phyloP scores from a whole-genome alignment of 2,113 vertebrate species.

The Ictalurus punctatus region DNA sequence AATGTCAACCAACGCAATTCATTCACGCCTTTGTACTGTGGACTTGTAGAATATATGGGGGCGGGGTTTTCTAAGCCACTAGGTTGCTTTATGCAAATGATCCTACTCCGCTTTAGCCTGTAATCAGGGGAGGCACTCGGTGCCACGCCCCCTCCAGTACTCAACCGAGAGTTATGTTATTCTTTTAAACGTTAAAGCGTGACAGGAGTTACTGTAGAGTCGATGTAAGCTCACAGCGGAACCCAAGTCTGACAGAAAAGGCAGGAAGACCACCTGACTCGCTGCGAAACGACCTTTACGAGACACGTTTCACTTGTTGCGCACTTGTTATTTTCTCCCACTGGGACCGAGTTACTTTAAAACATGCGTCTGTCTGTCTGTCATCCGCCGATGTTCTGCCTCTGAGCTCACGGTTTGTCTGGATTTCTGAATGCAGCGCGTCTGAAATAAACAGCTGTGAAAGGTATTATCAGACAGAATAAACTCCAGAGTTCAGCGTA shows the following conservation, averaged over 20 bases:
- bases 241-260: not conserved
- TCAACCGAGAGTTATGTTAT: not conserved
- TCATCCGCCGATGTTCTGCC: constrained; percentile 3
- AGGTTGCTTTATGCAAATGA: not conserved
- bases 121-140: constrained; percentile 6
- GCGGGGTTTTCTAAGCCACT: not conserved
- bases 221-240: not conserved
- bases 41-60: not conserved
- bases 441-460: not conserved
- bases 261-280: not conserved
- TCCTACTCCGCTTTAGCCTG: not conserved
- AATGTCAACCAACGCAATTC: not conserved
- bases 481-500: not conserved
- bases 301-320: constrained; percentile 66
- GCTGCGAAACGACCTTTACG: not conserved
- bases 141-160: constrained; percentile 38
- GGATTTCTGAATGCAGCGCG: not conserved
- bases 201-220: not conserved
- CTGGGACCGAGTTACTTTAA: constrained; percentile 10
- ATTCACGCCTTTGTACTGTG: rapidly evolving
- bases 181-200: constrained; percentile 1
- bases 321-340: constrained; percentile 69
- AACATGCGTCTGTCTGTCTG: not conserved
- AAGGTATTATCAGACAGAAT: not conserved
- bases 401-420: not conserved